Base-by-base conservation (phyloP, 2,113 vertebrate species). In the Cranoglanis bouderius region DNA sequence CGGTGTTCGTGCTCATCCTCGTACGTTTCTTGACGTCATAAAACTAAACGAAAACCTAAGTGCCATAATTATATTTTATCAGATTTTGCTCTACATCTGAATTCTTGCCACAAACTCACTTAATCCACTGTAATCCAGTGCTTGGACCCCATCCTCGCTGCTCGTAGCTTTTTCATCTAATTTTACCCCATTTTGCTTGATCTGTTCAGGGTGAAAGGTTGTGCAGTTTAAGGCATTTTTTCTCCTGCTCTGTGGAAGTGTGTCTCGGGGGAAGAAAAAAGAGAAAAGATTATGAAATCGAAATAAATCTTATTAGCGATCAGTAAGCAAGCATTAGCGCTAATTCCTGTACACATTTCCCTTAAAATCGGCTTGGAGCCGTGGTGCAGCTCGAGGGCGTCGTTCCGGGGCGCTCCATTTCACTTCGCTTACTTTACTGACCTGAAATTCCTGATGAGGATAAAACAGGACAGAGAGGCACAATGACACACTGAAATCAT, bases 231-330 rank as follows among this genome's bases (percentile, higher is more conserved):
- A 89, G 63, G 53, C 40, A 46, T 88, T 90, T 92, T 92, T 86
- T 88, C 21, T 80, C 80, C 84, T 67, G 67, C 78, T 74, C 70
- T 55, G 84, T 88, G 88, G 86, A 90, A 90, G 88, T 78, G 86
- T 87, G 89, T 92, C 32, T 7, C 24, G 35, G 21, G n/a, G 21
- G 19, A 40, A n/a, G n/a, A 75, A 40, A 51, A 51, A 77, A 81
- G 12, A 90, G 77, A 88, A 92, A 90, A 92, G 89, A 92, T 93
- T 93, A 91, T 85, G 91, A 91, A 92, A 92, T 85, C 82, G 65
- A 90, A 90, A 91, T 70, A 91, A 91, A 91, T 90, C 91, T 92
- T 67, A 93, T 92, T 93, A 93, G 91, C 63, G 88, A 83, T 67
- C 87, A 85, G 87, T 87, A 90, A 87, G 86, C 59, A 63, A 89